Percentiles rank a stretch among this genome's conserved stretches.
phyloP scores from a whole-genome alignment of 2,888 invertebrate species.

The Synanthedon formicaeformis region DNA sequence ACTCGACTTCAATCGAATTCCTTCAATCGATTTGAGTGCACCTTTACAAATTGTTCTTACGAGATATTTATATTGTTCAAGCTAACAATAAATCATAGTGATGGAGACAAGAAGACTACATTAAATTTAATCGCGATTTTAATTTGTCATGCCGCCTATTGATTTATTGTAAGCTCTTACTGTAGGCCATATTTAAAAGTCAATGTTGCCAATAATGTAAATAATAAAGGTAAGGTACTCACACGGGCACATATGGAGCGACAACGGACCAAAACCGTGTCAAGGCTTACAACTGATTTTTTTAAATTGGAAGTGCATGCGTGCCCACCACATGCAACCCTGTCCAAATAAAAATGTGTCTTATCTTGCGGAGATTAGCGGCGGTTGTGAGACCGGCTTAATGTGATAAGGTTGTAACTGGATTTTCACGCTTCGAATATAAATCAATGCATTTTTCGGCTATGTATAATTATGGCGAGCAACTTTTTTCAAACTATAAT shows the following conservation, averaged over 20 bases:
- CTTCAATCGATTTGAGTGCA: too few relatives aligned
- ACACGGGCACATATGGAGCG: background rate
- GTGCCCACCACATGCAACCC: background rate
- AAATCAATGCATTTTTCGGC: background rate
- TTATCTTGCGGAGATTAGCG: background rate
- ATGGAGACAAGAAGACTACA: background rate
- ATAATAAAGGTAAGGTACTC: background rate
- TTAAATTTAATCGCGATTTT: background rate
- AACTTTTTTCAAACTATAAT: background rate
- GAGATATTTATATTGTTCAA: too few relatives aligned
- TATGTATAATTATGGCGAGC: background rate
- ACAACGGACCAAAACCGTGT: background rate
- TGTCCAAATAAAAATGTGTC: background rate
- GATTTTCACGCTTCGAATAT: background rate
- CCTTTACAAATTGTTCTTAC: too few relatives aligned
- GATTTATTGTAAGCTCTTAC: background rate
- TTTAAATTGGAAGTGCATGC: background rate
- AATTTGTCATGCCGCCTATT: background rate
- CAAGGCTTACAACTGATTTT: background rate
- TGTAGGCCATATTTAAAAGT: background rate
- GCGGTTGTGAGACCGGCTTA: background rate
- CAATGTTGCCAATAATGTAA: background rate
- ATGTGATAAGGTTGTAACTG: background rate
- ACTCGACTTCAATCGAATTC: too few relatives aligned
- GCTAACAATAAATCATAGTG: background rate